Percentiles rank a stretch among this genome's conserved stretches.
Conservation (phyloP, 2,797 vertebrate species). For the Capromys pilorides region DNA sequence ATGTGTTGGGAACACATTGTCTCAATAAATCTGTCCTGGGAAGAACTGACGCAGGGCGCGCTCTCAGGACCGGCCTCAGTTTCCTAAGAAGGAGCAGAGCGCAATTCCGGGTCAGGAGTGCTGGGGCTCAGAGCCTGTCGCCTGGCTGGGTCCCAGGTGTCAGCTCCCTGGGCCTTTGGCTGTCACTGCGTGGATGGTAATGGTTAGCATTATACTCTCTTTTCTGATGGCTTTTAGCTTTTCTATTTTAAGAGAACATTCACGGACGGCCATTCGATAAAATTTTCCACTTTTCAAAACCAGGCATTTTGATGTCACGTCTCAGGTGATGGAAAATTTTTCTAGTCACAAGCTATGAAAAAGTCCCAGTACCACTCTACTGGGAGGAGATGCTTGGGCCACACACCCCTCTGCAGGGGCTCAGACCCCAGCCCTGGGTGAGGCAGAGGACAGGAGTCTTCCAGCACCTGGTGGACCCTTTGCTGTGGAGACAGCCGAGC, state of each 20-base stretch:
- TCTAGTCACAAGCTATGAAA: not conserved
- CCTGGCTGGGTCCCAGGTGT: accelerated
- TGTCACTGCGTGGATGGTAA: accelerated
- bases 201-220: not conserved
- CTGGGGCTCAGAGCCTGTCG: accelerated
- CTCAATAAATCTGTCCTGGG: not conserved
- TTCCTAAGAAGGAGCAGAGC: too few relatives aligned
- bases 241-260: slow-evolving; percentile 14
- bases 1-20: not conserved
- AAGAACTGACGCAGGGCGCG: too few relatives aligned
- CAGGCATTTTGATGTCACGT: not conserved
- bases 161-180: not conserved
- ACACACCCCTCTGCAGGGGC: accelerated
- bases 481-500: not conserved
- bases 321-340: not conserved
- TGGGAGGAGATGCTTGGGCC: not conserved
- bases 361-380: not conserved
- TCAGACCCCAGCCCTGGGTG: not conserved
- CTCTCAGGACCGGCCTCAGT: not conserved
- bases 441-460: not conserved
- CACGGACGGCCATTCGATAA: not conserved
- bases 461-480: too few relatives aligned
- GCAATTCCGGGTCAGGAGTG: accelerated
- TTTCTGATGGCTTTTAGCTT: not conserved
- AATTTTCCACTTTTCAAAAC: slow-evolving; percentile 32